Conservation (phyloP, 2,888 invertebrate species). For the Mechanitis messenoides region DNA sequence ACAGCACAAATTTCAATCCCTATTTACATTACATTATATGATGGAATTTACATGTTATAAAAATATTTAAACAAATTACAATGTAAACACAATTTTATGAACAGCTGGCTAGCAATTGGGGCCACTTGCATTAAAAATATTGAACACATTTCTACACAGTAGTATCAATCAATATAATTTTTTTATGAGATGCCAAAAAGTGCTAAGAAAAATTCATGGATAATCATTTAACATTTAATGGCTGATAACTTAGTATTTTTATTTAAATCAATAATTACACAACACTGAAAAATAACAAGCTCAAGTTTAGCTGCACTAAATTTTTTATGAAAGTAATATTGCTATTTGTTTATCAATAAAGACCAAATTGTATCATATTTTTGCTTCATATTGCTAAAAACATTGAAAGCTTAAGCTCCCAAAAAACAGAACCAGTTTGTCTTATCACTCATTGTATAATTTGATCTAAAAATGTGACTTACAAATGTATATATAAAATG, state of each 20-base stretch:
- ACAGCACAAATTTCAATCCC: not conserved
- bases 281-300: no score
- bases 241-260: not conserved
- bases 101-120: slow-evolving; percentile 9
- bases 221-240: slow-evolving; percentile 16
- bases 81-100: not conserved
- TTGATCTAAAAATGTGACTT: slow-evolving; percentile 47
- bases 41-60: not conserved
- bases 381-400: not conserved
- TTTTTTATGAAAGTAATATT: not conserved
- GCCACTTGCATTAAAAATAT: slow-evolving; percentile 8
- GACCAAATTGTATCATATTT: not conserved
- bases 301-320: no score
- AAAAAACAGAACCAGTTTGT: slow-evolving; percentile 42
- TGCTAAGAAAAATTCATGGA: no score
- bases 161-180: slow-evolving; percentile 11
- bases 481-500: slow-evolving; percentile 56
- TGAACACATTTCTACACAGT: slow-evolving; percentile 18
- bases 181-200: no score
- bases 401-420: slow-evolving; percentile 28
- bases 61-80: not conserved
- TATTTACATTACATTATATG: no score
- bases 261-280: not conserved
- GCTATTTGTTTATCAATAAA: not conserved
- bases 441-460: slow-evolving; percentile 44